These are phyloP conservation scores for Marisa cornuarietis DNA, from an alignment of 1,140 invertebrate genomes.

Conservation along the genomic window DNA sequence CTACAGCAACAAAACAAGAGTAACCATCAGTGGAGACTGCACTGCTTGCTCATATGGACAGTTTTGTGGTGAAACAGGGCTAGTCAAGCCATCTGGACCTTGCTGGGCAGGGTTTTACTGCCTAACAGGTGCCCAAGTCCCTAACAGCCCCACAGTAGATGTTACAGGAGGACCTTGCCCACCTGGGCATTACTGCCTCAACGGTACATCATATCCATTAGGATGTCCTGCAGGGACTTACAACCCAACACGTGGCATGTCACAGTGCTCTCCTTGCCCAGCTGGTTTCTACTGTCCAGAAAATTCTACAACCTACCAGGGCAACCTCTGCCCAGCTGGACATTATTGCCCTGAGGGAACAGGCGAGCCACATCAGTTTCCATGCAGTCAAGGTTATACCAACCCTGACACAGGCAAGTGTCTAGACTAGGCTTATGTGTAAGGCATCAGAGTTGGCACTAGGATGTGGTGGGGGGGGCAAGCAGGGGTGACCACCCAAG, in stretches of 20 bases:
- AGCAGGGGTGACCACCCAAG: too few species aligned
- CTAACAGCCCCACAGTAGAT: constrained; percentile 56
- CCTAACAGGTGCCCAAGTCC: constrained; percentile 49
- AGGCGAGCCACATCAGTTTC: constrained; percentile 40
- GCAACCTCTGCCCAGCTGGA: constrained; percentile 53
- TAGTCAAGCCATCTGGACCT: constrained; percentile 53
- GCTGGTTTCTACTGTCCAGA: constrained; percentile 58
- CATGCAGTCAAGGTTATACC: constrained; percentile 54
- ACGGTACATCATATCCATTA: constrained; percentile 59
- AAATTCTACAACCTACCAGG: constrained; percentile 55
- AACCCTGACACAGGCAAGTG: constrained; percentile 44
- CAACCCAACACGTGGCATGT: constrained; percentile 47
- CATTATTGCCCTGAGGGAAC: constrained; percentile 61
- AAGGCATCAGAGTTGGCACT: too few species aligned
- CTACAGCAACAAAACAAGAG: constrained; percentile 55
- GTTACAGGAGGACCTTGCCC: constrained; percentile 59
- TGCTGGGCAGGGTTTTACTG: constrained; percentile 62
- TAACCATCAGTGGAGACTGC: constrained; percentile 34
- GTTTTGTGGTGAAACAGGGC: constrained; percentile 53
- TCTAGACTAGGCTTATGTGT: too few species aligned
- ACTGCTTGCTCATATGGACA: constrained; percentile 50
- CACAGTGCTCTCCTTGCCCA: constrained; percentile 49
- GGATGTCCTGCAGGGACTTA: constrained; percentile 60
- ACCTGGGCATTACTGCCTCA: constrained; percentile 58
- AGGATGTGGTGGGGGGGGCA: too few species aligned